Evolutionary conservation across 92 coral and sea anemone genomes (phyloP).

Genomic region (Zoanthus sociatus): DNA sequence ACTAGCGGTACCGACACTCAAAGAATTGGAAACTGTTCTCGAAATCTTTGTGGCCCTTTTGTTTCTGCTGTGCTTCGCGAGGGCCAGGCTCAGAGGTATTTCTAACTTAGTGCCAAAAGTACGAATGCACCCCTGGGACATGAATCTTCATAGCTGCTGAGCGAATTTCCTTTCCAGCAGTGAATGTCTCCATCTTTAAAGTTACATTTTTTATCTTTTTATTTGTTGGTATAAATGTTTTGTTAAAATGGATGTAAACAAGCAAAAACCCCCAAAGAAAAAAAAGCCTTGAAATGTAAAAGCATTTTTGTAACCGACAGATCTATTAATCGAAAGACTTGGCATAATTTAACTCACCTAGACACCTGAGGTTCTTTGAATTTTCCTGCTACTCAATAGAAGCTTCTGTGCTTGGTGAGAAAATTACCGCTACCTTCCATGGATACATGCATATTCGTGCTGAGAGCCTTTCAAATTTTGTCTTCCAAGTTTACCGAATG

Average conservation of each 20-base stretch:
- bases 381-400: slow-evolving; percentile 7
- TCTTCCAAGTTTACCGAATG: slow-evolving; percentile 27
- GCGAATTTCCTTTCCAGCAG: slow-evolving; percentile 6
- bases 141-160: background rate
- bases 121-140: slow-evolving; percentile 22
- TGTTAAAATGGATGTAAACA: background rate
- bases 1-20: slow-evolving; percentile 20
- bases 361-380: background rate
- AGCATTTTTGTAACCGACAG: background rate
- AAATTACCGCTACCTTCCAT: background rate
- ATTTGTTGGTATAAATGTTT: background rate
- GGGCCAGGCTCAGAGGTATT: background rate
- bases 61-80: slow-evolving; percentile 48
- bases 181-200: background rate
- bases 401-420: slow-evolving; percentile 9
- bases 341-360: slow-evolving; percentile 9
- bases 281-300: background rate
- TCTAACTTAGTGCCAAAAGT: background rate
- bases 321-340: background rate
- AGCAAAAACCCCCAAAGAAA: background rate
- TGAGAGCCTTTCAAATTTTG: slow-evolving; percentile 20
- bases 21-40: slow-evolving; percentile 31
- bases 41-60: slow-evolving; percentile 10
- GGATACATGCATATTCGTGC: slow-evolving; percentile 1
- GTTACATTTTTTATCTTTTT: too few relatives aligned